Base-by-base conservation (phyloP, 2,888 invertebrate genomes). In the Beris chalybata region DNA sequence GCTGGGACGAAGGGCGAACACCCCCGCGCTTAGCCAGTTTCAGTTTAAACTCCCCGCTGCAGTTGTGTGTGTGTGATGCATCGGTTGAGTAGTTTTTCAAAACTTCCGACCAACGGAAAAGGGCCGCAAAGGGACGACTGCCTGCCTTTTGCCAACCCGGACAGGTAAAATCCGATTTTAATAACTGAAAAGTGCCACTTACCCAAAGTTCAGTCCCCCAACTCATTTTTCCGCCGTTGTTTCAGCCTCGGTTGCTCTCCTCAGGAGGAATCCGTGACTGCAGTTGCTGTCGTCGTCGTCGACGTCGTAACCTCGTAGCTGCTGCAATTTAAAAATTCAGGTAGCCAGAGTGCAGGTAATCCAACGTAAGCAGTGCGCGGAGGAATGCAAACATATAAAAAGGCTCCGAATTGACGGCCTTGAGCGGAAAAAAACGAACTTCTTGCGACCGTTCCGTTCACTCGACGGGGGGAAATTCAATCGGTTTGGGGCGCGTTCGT, bases 121-220 rank as follows among this genome's bases (percentile, higher is more conserved):
- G 44, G 44, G 54, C 69, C 64, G 58, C 65, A 50, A 70, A 71
- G 70, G 69, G 30, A 30, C 11, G 12, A 47, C 5, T 47, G n/a
- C n/a, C 47, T 5, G 12, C 22, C 22, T 5, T 47, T 31, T 31
- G 3, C n/a, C 53, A 31, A 29, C 52, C 4, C 3, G 4, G 52
- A 52, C 11, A 22, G 22, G 29, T 11, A 11, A 9, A 5, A 11
- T 52, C 5, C 3, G 7, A 44, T 56, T 56, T 6, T n/a, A 15
- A 31, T 38, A 38, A n/a, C 31, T 15, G 44, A 22, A 31, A 4
- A 48, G 12, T 12, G 48, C 5, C 5, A 79, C 79, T 79, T 72
- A 79, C 79, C 79, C 79, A 79, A 75, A 79, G 74, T 74, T 79
- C 80, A 72, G 76, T 79, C 73, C 79, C 79, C 79, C 79, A 79